Evolutionary conservation across 53 echinoderm and acorn worm genomes (phyloP).

Genomic region (Patiria pectinifera): DNA sequence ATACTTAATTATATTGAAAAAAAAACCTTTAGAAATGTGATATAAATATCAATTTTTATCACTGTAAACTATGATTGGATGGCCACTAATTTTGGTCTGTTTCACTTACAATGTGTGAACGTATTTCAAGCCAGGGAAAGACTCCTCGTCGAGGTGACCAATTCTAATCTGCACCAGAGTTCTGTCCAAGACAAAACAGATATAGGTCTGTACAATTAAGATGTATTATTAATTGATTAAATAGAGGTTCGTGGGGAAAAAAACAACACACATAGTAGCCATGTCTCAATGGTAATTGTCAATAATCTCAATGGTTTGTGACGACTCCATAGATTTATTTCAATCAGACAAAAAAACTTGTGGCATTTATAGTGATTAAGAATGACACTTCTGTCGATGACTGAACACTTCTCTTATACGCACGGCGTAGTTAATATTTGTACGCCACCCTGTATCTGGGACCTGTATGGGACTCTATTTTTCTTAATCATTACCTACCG

Average conservation of each 20-base stretch:
- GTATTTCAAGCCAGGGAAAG: constrained; percentile 30
- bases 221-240: background rate
- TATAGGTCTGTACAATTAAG: background rate
- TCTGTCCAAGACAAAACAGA: background rate
- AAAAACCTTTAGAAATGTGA: background rate
- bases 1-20: no score
- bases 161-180: constrained; percentile 1
- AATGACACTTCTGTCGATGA: no score
- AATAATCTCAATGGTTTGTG: background rate
- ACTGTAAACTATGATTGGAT: background rate
- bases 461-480: no score
- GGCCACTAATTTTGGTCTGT: background rate
- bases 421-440: no score
- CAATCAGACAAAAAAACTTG: no score
- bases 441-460: no score
- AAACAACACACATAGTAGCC: background rate
- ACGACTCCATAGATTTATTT: no score
- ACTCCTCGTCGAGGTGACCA: constrained; percentile 8
- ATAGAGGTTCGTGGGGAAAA: background rate
- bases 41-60: background rate
- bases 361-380: no score
- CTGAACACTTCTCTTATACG: no score
- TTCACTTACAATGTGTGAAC: constrained; percentile 52
- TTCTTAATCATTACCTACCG: no score
- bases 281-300: background rate